Base-by-base conservation (phyloP, 1,140 invertebrate genomes). In the Scaptomyza montana region DNA sequence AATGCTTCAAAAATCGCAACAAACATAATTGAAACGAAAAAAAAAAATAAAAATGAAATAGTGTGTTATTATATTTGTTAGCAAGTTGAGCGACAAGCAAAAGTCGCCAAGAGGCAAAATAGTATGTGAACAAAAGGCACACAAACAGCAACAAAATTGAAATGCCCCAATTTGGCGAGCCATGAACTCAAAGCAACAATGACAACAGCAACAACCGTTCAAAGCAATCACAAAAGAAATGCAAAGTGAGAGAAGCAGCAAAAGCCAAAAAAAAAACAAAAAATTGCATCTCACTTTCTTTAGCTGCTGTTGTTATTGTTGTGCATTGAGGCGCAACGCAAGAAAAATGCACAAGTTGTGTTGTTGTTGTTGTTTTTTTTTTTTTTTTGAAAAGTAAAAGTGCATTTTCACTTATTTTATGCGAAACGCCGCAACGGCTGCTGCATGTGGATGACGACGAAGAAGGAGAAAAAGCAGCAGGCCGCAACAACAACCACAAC, bases 391-490 rank as follows among this genome's bases (percentile, higher is more conserved):
- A 91, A 91, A 91, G 90, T 91, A 91, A 91, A 91, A 91, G 90
- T 91, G 90, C 82, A 91, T 91, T 91, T 91, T 91, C 90, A 91
- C 89, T 91, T 87, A 89, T 91, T 91, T 91, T 79, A 85, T 74
- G 69, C 61, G 73, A 70, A 75, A 75, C 61, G 64, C 80, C 63
- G 75, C 64, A 36, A 62, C 77, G 46, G 47, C 71, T 49, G 74
- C 74, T 41, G 74, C 65, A 60, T 47, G 74, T 30, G 47, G 59
- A 66, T 59, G 69, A 45, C 49, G 54, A 55, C 43, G 51, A 65
- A 45, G 21, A 43, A 63, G 64, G 9, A 46, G 41, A 43, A 49
- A 59, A 45, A 63, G 36, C 70, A 79, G 46, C 62, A 74, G 21
- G 21, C 21, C 21, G 55, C 66, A 56, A 45, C 61, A 74, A 36